Evolutionary conservation across 2,888 invertebrate species (phyloP).

Genomic region (Linyphia triangularis): DNA sequence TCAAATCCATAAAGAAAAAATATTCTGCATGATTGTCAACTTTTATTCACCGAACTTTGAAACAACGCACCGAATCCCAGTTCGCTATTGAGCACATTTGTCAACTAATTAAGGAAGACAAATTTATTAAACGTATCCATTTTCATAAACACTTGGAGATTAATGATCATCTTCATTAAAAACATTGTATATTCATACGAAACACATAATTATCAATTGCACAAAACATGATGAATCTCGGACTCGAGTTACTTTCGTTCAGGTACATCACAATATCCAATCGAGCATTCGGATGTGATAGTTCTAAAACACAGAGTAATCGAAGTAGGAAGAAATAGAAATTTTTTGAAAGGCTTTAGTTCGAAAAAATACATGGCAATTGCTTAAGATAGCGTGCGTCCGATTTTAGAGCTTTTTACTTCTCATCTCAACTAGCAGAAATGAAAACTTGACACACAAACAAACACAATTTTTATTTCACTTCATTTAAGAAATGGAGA

Average conservation of each 20-base stretch:
- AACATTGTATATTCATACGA: not conserved
- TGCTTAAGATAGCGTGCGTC: not conserved
- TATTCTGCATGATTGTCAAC: constrained; percentile 5
- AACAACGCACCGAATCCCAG: not conserved
- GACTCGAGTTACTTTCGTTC: not conserved
- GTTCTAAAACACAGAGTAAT: not conserved
- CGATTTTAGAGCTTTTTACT: not conserved
- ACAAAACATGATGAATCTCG: not conserved
- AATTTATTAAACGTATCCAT: too few relatives aligned
- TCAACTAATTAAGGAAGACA: not conserved
- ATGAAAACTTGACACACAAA: constrained; percentile 74
- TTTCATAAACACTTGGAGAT: too few relatives aligned
- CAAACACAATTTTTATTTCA: constrained; percentile 66
- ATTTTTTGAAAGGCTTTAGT: not conserved
- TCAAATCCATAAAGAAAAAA: not conserved
- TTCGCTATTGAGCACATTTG: not conserved
- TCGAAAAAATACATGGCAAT: not conserved
- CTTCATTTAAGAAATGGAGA: constrained; percentile 33
- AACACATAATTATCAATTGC: not conserved
- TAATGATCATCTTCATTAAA: not conserved
- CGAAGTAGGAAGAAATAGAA: not conserved
- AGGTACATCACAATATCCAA: not conserved
- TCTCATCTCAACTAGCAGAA: constrained; percentile 50
- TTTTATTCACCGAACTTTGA: not conserved
- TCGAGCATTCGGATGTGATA: not conserved